phyloP scores from a whole-genome alignment of 92 coral and sea anemone genomes.

The Pocillopora meandrina region DNA sequence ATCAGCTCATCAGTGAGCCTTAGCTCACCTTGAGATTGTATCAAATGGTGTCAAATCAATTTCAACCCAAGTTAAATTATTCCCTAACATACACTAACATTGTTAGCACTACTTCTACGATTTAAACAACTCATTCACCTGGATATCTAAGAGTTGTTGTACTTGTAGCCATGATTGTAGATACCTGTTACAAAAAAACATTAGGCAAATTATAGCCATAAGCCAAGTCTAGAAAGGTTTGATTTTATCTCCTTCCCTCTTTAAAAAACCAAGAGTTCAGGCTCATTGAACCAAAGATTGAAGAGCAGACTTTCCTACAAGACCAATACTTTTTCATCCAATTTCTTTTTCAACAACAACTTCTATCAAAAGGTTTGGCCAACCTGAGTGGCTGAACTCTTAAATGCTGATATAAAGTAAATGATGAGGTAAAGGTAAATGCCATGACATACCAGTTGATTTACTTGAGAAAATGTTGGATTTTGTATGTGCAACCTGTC shows the following conservation, averaged over 20 bases:
- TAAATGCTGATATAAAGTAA: too few relatives aligned
- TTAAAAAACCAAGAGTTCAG: background rate
- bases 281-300: background rate
- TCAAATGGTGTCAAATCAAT: too few relatives aligned
- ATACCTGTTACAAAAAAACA: constrained; percentile 50
- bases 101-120: background rate
- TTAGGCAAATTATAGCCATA: background rate
- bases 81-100: too few relatives aligned
- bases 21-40: too few relatives aligned
- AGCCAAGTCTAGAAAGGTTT: background rate
- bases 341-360: too few relatives aligned
- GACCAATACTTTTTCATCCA: too few relatives aligned
- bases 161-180: constrained; percentile 98
- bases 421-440: background rate
- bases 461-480: constrained; percentile 99
- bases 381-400: too few relatives aligned
- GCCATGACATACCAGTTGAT: constrained; percentile 79
- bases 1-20: too few relatives aligned
- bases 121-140: constrained; percentile 50
- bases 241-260: background rate
- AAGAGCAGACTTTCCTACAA: background rate
- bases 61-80: too few relatives aligned
- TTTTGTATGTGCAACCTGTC: constrained; percentile 97
- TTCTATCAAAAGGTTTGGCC: too few relatives aligned
- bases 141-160: constrained; percentile 99